Conservation (phyloP, 2,113 vertebrate genomes). For the Capreolus pygargus region DNA sequence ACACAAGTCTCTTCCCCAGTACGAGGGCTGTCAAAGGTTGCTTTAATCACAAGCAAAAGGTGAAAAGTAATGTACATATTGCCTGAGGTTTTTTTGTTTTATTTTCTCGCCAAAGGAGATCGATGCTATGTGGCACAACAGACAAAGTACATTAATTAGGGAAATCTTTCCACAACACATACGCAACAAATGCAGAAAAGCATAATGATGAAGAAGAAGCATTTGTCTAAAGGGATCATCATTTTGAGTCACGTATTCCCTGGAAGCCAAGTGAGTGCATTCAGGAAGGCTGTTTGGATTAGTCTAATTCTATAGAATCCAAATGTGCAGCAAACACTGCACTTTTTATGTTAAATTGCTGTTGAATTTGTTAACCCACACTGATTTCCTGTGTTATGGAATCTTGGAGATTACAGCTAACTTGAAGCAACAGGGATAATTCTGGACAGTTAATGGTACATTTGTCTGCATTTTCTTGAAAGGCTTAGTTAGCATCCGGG, state of each 20-base stretch:
- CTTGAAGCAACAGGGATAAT: constrained; percentile 84
- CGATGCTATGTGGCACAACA: not conserved
- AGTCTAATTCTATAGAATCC: constrained; percentile 76
- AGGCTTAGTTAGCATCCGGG: not conserved
- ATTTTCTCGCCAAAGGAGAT: constrained; percentile 48
- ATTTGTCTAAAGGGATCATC: constrained; percentile 52
- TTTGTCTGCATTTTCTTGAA: constrained; percentile 74
- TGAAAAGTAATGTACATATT: constrained; percentile 26
- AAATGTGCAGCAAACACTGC: constrained; percentile 74
- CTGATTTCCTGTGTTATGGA: constrained; percentile 86
- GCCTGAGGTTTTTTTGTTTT: constrained; percentile 35
- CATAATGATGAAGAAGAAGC: constrained; percentile 46
- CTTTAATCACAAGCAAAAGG: constrained; percentile 53
- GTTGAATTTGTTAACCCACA: constrained; percentile 86
- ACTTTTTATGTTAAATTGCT: constrained; percentile 84
- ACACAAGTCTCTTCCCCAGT: not conserved
- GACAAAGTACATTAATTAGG: constrained; percentile 52
- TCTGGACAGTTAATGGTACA: constrained; percentile 79
- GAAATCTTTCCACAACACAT: constrained; percentile 7
- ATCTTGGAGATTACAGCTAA: constrained; percentile 83
- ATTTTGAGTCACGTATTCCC: constrained; percentile 14
- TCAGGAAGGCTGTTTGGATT: constrained; percentile 69
- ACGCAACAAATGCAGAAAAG: not conserved
- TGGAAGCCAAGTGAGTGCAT: constrained; percentile 38
- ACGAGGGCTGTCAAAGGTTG: not conserved